Evolutionary conservation across 2,113 vertebrate species (phyloP).

Genomic region (Mirounga angustirostris): DNA sequence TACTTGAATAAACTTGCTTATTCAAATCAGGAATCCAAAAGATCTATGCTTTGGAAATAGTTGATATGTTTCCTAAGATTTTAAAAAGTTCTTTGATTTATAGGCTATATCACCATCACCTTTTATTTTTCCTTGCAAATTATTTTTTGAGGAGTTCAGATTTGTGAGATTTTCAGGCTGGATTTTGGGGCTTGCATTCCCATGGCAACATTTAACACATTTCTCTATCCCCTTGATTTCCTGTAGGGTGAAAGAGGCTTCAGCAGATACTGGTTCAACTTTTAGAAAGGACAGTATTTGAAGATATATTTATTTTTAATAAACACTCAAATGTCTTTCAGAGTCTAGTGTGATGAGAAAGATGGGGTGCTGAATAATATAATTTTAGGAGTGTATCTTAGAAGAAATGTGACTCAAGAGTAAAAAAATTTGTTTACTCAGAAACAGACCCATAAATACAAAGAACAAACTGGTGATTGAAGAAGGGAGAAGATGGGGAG

Average conservation of each 20-base stretch:
- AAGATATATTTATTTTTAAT: neutral
- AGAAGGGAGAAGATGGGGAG: neutral
- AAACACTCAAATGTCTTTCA: neutral
- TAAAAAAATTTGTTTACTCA: neutral
- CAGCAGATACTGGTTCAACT: neutral
- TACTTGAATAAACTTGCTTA: neutral
- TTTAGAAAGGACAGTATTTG: neutral
- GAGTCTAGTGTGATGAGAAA: neutral
- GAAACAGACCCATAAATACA: neutral
- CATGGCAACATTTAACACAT: neutral
- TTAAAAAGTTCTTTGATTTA: neutral
- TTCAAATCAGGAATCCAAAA: neutral
- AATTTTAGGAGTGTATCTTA: neutral
- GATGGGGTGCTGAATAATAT: neutral
- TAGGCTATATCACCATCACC: neutral
- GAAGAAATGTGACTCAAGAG: neutral
- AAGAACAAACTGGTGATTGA: neutral
- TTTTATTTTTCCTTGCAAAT: slow-evolving; percentile 15
- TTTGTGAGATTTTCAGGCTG: neutral
- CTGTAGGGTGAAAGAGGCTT: neutral
- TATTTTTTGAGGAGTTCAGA: neutral
- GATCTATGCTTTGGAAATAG: neutral
- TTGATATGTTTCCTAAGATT: neutral
- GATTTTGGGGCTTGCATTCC: neutral
- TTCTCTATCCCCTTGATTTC: neutral